Base-by-base conservation (phyloP, 2,888 invertebrate genomes). In the Drosophila sordidula region DNA sequence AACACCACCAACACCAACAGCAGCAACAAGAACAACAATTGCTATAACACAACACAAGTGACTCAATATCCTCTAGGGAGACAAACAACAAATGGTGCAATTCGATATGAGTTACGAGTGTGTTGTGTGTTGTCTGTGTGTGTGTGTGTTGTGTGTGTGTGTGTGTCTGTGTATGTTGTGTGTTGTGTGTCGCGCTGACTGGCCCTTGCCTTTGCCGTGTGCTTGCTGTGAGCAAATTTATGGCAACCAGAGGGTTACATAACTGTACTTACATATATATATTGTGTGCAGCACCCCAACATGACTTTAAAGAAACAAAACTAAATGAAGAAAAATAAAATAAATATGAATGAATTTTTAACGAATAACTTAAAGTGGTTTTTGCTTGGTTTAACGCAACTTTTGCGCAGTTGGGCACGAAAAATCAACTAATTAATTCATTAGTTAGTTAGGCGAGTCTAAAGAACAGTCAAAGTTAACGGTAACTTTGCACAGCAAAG, bases 371-470 rank as follows among this genome's bases (percentile, higher is more conserved):
- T 65, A 38, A 61, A 80, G 67, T 63, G 51, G 61, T 66, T 67
- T 52, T 46, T 47, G 18, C 29, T 46, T 44, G 49, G 9, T n/a
- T 34, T 22, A 36, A 68, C 38, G 16, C 38, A 54, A 78, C 59
- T 67, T 61, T 61, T 55, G 38, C 41, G n/a, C 42, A 51, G 34
- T 44, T 57, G 56, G 36, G 54, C 59, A 55, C 52, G 45, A 52
- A 71, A 81, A 76, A 69, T 82, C 77, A 70, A 87, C 88, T 84
- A 84, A 84, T 84, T 84, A 88, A 84, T 84, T 87, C 83, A 85
- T 86, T 85, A 72, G 77, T 42, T 63, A 64, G 42, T 62, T 64
- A 29, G 36, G 49, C 45, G 45, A 42, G 45, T 52, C 56, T 25
- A 50, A 47, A 46, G 34, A n/a, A 49, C 22, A 51, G 58, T 49